Evolutionary conservation across 1,140 invertebrate genomes (phyloP), one percentile per base, ranked within the genome.

Genomic region (Anoplolepis gracilipes): DNA sequence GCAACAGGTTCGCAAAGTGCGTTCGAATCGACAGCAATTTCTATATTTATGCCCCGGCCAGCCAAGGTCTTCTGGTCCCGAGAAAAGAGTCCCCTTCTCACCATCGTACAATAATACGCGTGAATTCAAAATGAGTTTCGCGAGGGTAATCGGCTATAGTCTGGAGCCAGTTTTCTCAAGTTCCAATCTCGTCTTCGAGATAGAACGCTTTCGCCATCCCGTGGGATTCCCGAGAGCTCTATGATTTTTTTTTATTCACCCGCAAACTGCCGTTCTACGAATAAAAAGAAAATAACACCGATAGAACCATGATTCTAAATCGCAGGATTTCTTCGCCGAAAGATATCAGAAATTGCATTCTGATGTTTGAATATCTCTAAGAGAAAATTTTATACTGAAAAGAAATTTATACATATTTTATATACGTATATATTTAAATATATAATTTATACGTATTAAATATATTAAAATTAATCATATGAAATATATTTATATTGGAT

Each of bases 161-260:
- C 22, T 42, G 1, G 36, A 57, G 77, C 46, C 86, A 85, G 62
- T 46, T 88, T 88, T 85, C 46, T 75, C 42, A 76, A 85, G 85
- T 88, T 85, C 75, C n/a, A 19, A 19, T 13, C 67, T 82, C 33
- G 77, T 79, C 36, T 25, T 33, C 36, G 36, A 69, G 36, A 42
- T 25, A 75, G 19, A 25, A 10, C 2, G 11, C n/a, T n/a, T 16
- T 59, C 2, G 11, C 53, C 19, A 33, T 67, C 59, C 59, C 25
- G 28, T 28, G 55, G 8, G 33, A 42, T 53, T 62, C 39, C 67
- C 33, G 5, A 55, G 13, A 1, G 6, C 36, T 49, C 55, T 6
- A 72, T 46, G 57, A 64, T 53, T 75, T 75, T 53, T 75, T 75
- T 67, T 33, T 67, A 46, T 30, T 33, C 16, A 1, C n/a, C 8